These are phyloP conservation scores for Euphonia xanthogaster DNA, from an alignment of 2,797 vertebrate species.

Conservation along the genomic window DNA sequence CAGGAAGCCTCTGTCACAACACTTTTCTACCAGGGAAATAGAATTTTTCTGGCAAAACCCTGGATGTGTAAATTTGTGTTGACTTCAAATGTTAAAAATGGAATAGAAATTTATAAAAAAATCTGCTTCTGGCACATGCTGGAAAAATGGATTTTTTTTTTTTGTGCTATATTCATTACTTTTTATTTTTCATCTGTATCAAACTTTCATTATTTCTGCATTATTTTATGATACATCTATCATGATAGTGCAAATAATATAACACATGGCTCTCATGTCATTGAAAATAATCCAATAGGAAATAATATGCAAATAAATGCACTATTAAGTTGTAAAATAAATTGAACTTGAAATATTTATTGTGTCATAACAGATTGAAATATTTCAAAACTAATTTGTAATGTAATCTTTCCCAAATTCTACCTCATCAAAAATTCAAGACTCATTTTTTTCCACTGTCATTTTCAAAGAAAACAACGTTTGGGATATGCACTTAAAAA, in stretches of 20 bases:
- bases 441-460: not conserved
- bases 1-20: not conserved
- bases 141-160: not conserved
- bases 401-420: not conserved
- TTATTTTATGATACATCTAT: constrained; percentile 29
- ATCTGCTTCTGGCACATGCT: not conserved
- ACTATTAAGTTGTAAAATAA: constrained; percentile 8
- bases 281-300: not conserved
- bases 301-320: constrained; percentile 12
- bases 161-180: not conserved
- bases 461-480: not conserved
- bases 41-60: not conserved
- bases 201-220: constrained; percentile 13
- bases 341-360: not conserved
- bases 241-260: not conserved
- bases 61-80: not conserved
- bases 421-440: not conserved
- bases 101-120: not conserved
- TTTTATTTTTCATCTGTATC: not conserved
- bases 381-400: constrained; percentile 1
- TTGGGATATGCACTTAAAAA: not conserved
- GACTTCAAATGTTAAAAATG: not conserved
- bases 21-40: not conserved
- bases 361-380: not conserved
- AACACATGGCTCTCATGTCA: not conserved